These are phyloP conservation scores for Leiothrix lutea DNA, from an alignment of 2,113 vertebrate genomes.

Conservation along the genomic window DNA sequence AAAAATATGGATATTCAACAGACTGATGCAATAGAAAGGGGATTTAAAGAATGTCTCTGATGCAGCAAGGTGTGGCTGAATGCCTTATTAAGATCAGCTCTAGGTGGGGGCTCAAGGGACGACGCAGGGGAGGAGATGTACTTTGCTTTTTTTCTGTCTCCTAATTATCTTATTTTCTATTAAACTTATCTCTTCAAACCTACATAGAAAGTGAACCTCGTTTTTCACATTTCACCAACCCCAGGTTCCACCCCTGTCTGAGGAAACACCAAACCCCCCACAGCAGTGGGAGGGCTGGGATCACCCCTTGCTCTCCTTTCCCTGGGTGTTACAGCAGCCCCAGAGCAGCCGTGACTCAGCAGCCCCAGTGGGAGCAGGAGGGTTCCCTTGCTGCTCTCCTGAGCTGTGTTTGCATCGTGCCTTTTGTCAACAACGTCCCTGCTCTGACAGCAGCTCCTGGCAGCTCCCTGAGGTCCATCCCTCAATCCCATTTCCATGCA, in stretches of 20 bases:
- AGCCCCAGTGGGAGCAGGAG: not conserved
- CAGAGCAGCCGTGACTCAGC: not conserved
- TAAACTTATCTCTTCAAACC: too few relatives aligned
- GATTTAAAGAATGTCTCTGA: too few relatives aligned
- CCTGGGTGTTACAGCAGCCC: not conserved
- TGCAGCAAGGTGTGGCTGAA: too few relatives aligned
- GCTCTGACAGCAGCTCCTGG: not conserved
- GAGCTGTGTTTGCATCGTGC: not conserved
- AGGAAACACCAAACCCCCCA: not conserved
- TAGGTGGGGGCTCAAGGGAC: too few relatives aligned
- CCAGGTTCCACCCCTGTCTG: not conserved
- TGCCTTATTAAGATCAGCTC: too few relatives aligned
- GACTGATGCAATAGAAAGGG: too few relatives aligned
- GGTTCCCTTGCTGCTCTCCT: not conserved
- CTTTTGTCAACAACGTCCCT: rapidly evolving
- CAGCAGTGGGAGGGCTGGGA: not conserved
- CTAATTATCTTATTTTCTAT: too few relatives aligned
- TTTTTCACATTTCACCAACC: not conserved
- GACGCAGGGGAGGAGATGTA: too few relatives aligned
- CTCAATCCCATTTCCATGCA: rapidly evolving
- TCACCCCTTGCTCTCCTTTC: not conserved
- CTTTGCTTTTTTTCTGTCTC: too few relatives aligned
- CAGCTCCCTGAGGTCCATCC: not conserved
- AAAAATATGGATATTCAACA: too few relatives aligned
- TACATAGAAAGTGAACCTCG: too few relatives aligned